These are phyloP conservation scores for Leptopilina syphax DNA, from an alignment of 2,888 invertebrate genomes.

Conservation along the genomic window DNA sequence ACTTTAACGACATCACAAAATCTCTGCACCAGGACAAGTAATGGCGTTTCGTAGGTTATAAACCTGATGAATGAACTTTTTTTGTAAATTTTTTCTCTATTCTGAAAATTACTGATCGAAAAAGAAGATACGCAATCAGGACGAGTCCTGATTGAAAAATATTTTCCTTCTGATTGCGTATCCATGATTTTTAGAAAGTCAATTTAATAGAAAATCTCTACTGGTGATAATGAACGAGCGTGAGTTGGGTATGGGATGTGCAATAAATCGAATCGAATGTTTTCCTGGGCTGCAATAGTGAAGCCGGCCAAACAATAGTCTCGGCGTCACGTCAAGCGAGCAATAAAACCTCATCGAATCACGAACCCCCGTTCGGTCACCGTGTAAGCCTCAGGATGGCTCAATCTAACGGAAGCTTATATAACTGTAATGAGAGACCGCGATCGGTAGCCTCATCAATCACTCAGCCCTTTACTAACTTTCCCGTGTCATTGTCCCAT, in stretches of 20 bases:
- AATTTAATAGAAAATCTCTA: constrained; percentile 17
- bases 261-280: constrained; percentile 65
- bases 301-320: constrained; percentile 59
- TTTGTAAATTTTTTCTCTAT: constrained; percentile 21
- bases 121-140: too few relatives aligned
- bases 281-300: constrained; percentile 56
- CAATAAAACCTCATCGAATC: constrained; percentile 77
- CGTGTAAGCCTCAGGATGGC: constrained; percentile 74
- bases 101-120: background rate
- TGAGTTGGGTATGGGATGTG: constrained; percentile 20
- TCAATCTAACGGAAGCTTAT: constrained; percentile 77
- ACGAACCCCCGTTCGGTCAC: constrained; percentile 72
- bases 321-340: constrained; percentile 70
- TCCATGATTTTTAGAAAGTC: background rate
- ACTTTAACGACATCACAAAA: constrained; percentile 74
- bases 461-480: constrained; percentile 65
- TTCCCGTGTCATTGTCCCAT: constrained; percentile 51
- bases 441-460: constrained; percentile 76
- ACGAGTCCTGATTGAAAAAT: background rate
- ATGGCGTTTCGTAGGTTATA: constrained; percentile 62
- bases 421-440: constrained; percentile 77
- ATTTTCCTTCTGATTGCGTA: too few relatives aligned
- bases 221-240: constrained; percentile 28
- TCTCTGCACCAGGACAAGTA: constrained; percentile 62
- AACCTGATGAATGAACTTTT: constrained; percentile 70